Conservation (phyloP, 2,888 invertebrate species). For the Melanostoma scalare region DNA sequence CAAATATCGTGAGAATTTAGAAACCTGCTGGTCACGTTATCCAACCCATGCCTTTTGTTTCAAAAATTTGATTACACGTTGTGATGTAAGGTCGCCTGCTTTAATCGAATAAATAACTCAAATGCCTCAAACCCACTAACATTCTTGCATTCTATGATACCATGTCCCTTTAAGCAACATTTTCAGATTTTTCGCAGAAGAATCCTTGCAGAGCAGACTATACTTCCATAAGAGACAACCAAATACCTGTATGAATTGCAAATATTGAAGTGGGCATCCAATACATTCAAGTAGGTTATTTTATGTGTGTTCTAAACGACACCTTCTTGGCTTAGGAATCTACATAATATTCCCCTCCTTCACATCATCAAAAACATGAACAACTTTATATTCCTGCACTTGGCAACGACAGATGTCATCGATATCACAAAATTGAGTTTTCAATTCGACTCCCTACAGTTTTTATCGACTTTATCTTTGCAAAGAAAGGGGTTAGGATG, state of each 20-base stretch:
- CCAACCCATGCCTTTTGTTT: no score
- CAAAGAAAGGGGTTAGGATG: not conserved
- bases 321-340: not conserved
- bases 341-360: not conserved
- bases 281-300: conserved; percentile 43
- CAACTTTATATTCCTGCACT: conserved; percentile 39
- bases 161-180: no score
- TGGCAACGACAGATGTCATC: conserved; percentile 62
- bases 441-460: conserved; percentile 55
- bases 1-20: no score
- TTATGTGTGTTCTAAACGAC: conserved; percentile 11
- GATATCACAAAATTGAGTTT: conserved; percentile 69
- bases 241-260: conserved; percentile 42
- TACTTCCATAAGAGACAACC: conserved; percentile 1
- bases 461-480: conserved; percentile 47
- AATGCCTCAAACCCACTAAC: no score
- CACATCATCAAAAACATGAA: conserved; percentile 8
- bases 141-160: no score
- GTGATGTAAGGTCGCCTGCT: no score
- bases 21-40: no score
- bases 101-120: no score
- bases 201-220: conserved; percentile 36
- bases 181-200: no score
- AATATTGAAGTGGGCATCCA: conserved; percentile 44
- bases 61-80: no score